Evolutionary conservation across 2,797 vertebrate genomes (phyloP).

Genomic region (Moxostoma hubbsi): DNA sequence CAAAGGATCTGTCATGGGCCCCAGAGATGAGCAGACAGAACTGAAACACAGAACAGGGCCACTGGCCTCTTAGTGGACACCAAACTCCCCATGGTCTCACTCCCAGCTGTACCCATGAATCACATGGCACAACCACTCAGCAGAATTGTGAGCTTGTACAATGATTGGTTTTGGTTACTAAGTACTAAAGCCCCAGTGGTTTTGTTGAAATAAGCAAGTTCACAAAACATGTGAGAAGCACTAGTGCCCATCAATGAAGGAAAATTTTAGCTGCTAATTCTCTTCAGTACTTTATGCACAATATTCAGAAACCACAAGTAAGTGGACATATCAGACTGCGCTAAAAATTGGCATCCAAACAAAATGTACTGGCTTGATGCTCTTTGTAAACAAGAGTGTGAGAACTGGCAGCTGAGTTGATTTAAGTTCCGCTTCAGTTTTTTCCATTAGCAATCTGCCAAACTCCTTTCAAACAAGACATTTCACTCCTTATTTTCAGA

Average conservation of each 20-base stretch:
- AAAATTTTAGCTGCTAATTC: conserved; percentile 5
- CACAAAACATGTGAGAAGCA: conserved; percentile 49
- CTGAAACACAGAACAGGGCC: conserved; percentile 61
- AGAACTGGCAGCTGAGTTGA: conserved; percentile 34
- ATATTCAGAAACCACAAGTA: background rate
- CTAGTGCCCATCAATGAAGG: conserved; percentile 33
- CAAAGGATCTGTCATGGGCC: conserved; percentile 63
- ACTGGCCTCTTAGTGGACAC: conserved; percentile 32
- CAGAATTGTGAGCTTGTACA: conserved; percentile 63
- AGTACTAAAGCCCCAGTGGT: conserved; percentile 57
- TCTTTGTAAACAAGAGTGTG: background rate
- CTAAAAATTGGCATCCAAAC: conserved; percentile 6
- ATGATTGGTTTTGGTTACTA: conserved; percentile 60
- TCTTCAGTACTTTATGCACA: background rate
- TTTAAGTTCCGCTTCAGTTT: conserved; percentile 19
- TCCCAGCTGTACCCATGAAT: conserved; percentile 45
- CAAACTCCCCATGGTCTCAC: conserved; percentile 3
- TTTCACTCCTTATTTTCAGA: background rate
- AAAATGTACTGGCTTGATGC: background rate
- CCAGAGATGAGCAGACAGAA: conserved; percentile 38
- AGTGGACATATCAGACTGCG: background rate
- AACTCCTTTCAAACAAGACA: conserved; percentile 4
- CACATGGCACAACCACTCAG: conserved; percentile 62
- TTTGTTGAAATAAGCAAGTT: conserved; percentile 59
- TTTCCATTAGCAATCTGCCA: conserved; percentile 8